Conservation (phyloP, 2,797 vertebrate species). For the Luscinia luscinia region DNA sequence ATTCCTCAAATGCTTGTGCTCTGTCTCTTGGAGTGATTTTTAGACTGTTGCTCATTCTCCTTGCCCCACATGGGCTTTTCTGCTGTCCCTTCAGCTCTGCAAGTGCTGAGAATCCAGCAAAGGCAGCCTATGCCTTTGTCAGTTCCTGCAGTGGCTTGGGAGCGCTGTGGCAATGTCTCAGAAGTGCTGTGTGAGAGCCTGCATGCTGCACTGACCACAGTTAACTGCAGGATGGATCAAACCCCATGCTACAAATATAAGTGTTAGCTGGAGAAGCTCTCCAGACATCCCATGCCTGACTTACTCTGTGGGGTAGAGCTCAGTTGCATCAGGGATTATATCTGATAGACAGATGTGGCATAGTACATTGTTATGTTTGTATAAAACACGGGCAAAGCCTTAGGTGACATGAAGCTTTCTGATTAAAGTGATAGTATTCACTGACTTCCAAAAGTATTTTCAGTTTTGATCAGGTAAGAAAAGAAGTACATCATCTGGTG, state of each 20-base stretch:
- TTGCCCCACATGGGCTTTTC: background rate
- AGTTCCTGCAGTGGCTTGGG: background rate
- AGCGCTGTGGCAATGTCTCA: background rate
- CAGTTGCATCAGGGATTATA: rapidly evolving
- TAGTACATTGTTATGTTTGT: background rate
- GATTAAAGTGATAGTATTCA: background rate
- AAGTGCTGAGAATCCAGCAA: background rate
- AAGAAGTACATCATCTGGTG: background rate
- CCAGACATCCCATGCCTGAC: background rate
- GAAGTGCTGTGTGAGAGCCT: background rate
- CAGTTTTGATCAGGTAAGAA: background rate
- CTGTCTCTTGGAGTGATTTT: background rate
- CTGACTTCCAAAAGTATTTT: background rate
- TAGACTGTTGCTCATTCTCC: background rate
- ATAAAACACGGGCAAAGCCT: background rate
- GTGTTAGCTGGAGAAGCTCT: background rate
- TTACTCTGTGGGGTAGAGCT: background rate
- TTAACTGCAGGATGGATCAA: background rate
- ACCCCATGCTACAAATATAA: background rate
- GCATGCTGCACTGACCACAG: background rate
- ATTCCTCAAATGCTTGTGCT: background rate
- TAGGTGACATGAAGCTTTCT: background rate
- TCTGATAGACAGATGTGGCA: background rate
- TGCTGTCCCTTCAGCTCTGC: background rate
- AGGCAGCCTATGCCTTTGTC: background rate